Percentiles rank a stretch among this genome's conserved stretches.
phyloP scores from a whole-genome alignment of 2,888 invertebrate genomes.

The Sicus ferrugineus region DNA sequence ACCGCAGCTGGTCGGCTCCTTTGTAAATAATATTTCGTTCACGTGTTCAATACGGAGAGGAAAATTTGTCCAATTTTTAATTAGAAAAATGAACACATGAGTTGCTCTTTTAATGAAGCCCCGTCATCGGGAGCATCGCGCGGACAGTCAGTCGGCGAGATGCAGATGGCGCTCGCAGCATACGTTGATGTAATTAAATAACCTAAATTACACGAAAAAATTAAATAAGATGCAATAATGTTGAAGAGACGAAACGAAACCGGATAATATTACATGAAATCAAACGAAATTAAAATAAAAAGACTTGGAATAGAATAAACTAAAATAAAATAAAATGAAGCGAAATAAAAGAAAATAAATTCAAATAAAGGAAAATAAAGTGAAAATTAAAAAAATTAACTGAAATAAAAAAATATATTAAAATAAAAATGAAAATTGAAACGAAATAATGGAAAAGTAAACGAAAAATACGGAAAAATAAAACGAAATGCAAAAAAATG shows the following conservation, averaged over 20 bases:
- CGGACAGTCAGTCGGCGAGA: too few species aligned
- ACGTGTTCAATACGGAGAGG: neutral
- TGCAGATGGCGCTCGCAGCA: too few species aligned
- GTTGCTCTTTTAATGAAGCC: too few species aligned
- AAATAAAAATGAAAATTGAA: neutral
- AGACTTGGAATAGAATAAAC: neutral
- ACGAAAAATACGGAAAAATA: too few species aligned
- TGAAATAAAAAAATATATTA: neutral
- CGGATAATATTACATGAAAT: neutral
- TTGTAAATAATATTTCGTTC: too few species aligned
- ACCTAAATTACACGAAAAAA: neutral
- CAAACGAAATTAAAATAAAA: neutral
- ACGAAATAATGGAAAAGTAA: too few species aligned
- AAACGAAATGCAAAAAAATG: constrained; percentile 38
- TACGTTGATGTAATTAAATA: too few species aligned
- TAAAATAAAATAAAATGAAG: neutral
- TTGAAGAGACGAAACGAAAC: neutral
- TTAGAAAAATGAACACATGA: too few species aligned
- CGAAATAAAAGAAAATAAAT: neutral
- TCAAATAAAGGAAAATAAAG: neutral
- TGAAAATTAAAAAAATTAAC: neutral
- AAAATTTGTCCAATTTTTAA: neutral
- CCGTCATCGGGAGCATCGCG: too few species aligned
- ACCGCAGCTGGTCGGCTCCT: constrained; percentile 41
- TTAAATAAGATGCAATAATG: neutral